Evolutionary conservation across 1,140 invertebrate species (phyloP).

Genomic region (Stratiolaelaps scimitus): DNA sequence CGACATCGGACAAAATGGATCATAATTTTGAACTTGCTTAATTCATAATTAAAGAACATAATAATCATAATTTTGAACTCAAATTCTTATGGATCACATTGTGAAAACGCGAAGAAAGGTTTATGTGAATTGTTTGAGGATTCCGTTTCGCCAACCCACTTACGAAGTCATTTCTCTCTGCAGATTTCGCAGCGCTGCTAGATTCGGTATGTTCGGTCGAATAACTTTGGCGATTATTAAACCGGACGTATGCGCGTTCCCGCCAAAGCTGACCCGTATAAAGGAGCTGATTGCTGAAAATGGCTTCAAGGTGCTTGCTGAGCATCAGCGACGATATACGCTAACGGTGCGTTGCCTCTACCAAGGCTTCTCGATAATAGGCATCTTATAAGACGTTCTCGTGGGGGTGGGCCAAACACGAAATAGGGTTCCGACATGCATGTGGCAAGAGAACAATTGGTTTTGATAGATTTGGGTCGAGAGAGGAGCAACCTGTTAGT

Average conservation of each 20-base stretch:
- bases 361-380: not conserved
- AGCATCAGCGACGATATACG: not conserved
- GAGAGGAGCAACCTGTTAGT: too few species aligned
- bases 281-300: slow-evolving; percentile 2
- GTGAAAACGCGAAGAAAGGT: not conserved
- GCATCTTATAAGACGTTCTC: too few species aligned
- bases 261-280: not conserved
- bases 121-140: not conserved
- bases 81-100: not conserved
- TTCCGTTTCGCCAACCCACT: not conserved
- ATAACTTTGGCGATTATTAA: slow-evolving; percentile 37
- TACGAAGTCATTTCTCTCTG: not conserved
- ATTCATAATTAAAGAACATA: not conserved
- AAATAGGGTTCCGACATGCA: too few species aligned
- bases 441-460: too few species aligned
- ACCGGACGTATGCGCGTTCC: slow-evolving; percentile 34
- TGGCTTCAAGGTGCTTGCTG: slow-evolving; percentile 11
- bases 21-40: not conserved
- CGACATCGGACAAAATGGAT: too few species aligned
- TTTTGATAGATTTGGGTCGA: too few species aligned
- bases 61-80: not conserved
- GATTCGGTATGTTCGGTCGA: not conserved
- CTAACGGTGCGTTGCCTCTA: not conserved
- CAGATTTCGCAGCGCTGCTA: not conserved
- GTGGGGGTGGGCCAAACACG: too few species aligned